Evolutionary conservation across 2,888 invertebrate genomes (phyloP), one percentile per base, ranked within the genome.

Genomic region (Agrochola macilenta): DNA sequence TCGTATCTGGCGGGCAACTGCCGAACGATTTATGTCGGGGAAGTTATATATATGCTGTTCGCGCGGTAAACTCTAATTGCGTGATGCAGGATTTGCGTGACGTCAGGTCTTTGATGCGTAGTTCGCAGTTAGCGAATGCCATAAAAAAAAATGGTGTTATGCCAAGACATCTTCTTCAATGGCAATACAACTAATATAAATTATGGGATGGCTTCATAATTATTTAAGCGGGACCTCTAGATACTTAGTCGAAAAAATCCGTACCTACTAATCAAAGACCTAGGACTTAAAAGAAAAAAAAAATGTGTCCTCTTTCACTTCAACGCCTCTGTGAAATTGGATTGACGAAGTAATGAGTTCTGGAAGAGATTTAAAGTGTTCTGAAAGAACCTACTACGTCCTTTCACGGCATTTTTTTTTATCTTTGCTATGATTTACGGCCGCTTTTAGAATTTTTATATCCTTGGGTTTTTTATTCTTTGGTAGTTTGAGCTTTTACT

Each of bases 341-440:
- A 78, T 65, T 79, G 46, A 61, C 46, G 20, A 7, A 66, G 69
- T 57, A 78, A 84, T 74, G 73, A 82, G 66, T 49, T 57, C 69
- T 77, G 77, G 63, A 79, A 76, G 63, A 72, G 74, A 84, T 82
- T 78, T 76, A 73, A 82, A 79, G 64, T 74, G 43, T 72, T 74
- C 43, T 69, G 5, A 30, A 78, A 78, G 63, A 76, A 66, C 60
- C 46, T 54, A 52, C 39, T n/a, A 46, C n/a, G 12, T 73, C 30
- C 39, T 61, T 85, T 63, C 43, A 39, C 17, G 20, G n/a, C 49
- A 69, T 60, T 61, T 79, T 71, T n/a, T 82, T 76, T 26, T 58
- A 49, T 79, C 12, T 58, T 83, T 69, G 64, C 52, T 54, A 43
- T 77, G 70, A 82, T 77, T 77, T 68, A 75, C 30, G 20, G 46